These are phyloP conservation scores for Cinclus mexicanus DNA, from an alignment of 2,113 vertebrate species.

Conservation along the genomic window DNA sequence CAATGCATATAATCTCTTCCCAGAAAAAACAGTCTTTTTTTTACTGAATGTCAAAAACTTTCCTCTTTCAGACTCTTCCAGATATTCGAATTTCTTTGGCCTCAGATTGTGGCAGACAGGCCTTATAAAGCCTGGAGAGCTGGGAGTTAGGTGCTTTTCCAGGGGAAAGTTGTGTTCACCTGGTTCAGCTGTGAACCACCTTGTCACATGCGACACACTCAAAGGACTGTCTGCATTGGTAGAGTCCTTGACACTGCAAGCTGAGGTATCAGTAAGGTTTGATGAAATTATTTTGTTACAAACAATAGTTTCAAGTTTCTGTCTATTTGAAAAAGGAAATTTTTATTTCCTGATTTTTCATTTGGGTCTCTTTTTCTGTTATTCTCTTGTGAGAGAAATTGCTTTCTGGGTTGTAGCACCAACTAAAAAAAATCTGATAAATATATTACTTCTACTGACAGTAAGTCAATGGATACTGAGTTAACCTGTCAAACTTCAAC, in stretches of 20 bases:
- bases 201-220: not conserved
- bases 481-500: not conserved
- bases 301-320: not conserved
- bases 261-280: not conserved
- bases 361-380: not conserved
- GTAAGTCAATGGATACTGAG: not conserved
- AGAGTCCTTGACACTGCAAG: not conserved
- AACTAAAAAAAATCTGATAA: not conserved
- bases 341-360: not conserved
- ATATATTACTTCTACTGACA: not conserved
- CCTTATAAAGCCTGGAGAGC: not conserved
- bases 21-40: not conserved
- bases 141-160: not conserved
- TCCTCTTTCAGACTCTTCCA: not conserved
- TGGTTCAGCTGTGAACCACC: not conserved
- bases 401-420: not conserved
- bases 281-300: not conserved
- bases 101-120: not conserved
- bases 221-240: not conserved
- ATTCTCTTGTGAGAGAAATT: not conserved
- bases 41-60: not conserved
- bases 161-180: not conserved
- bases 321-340: not conserved
- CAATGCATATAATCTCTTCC: accelerated
- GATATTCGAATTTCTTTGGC: not conserved